Conservation (phyloP, 2,113 vertebrate species). For the Smithornis capensis region DNA sequence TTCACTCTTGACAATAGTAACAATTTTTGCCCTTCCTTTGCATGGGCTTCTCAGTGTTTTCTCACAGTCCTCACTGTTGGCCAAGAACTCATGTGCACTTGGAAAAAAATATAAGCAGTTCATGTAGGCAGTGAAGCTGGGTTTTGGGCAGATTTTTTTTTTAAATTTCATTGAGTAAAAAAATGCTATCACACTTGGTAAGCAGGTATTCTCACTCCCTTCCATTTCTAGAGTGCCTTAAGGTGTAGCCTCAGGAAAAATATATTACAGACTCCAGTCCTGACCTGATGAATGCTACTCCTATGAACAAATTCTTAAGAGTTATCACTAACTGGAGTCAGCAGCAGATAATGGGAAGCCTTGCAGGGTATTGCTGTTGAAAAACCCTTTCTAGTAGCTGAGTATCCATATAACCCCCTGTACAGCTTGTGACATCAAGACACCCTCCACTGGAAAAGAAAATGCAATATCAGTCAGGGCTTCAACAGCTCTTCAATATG, state of each 20-base stretch:
- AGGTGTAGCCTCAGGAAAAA: conserved; percentile 56
- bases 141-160: neutral
- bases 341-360: neutral
- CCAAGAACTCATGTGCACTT: neutral
- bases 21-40: neutral
- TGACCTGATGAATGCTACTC: neutral
- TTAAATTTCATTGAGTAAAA: neutral
- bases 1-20: neutral
- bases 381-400: neutral
- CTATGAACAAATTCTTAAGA: neutral
- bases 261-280: neutral
- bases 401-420: neutral
- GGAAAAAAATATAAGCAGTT: neutral
- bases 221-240: conserved; percentile 44
- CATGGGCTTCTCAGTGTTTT: neutral
- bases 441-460: neutral
- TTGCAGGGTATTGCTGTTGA: neutral
- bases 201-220: neutral
- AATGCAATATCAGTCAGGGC: neutral
- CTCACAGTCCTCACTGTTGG: neutral
- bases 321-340: neutral
- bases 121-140: neutral
- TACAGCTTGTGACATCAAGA: neutral
- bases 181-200: neutral
- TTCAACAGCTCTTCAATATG: neutral